Conservation (phyloP, 1,140 invertebrate species). For the Rhopalosiphum padi region DNA sequence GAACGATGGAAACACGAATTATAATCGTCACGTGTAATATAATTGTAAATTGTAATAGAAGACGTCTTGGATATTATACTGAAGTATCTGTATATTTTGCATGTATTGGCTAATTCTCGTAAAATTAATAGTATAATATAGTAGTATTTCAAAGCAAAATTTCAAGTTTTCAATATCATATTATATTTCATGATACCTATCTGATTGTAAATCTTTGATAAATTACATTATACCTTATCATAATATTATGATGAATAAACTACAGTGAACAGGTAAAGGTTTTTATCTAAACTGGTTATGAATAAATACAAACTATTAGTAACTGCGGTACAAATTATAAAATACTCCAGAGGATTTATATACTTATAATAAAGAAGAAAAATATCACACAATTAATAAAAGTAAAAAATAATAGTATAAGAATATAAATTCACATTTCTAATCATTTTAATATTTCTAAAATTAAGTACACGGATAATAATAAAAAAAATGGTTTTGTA, state of each 20-base stretch:
- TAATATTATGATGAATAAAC: not conserved
- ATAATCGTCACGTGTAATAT: not conserved
- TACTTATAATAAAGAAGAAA: not conserved
- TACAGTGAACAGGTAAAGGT: not conserved
- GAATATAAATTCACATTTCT: not conserved
- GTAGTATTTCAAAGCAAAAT: not conserved
- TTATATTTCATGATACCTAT: not conserved
- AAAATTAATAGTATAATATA: not conserved
- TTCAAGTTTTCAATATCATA: constrained; percentile 33
- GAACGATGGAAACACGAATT: not conserved
- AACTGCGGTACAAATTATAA: not conserved
- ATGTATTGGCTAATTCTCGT: not conserved
- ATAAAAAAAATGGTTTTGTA: not conserved
- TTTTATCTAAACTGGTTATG: not conserved
- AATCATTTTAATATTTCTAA: not conserved
- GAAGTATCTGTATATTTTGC: not conserved
- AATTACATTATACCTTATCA: not conserved
- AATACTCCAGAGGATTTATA: not conserved
- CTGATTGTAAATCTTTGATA: not conserved
- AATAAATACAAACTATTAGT: not conserved
- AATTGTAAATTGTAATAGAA: not conserved
- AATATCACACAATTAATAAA: not conserved
- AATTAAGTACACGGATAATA: not conserved
- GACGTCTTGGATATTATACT: not conserved
- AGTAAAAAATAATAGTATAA: not conserved